Conservation (phyloP, 2,797 vertebrate species). For the Cuniculus paca region DNA sequence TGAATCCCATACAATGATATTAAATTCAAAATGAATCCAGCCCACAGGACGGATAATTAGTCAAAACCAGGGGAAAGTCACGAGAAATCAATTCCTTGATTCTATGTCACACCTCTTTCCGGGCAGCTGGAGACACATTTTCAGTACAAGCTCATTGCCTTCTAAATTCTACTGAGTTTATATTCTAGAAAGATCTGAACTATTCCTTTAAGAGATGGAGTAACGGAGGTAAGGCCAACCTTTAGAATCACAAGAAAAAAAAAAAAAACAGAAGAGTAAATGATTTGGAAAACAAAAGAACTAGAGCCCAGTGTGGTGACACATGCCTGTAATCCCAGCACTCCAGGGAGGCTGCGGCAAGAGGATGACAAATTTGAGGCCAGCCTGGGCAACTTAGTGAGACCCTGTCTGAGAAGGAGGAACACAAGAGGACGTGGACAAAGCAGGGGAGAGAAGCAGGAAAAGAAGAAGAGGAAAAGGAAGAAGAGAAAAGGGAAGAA, state of each 20-base stretch:
- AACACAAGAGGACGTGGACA: background rate
- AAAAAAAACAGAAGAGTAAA: background rate
- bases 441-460: rapidly evolving
- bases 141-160: background rate
- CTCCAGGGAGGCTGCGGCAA: background rate
- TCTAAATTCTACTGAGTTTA: conserved; percentile 64
- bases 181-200: conserved; percentile 41
- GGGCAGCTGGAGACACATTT: conserved; percentile 40
- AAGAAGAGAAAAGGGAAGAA: background rate
- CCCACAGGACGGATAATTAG: conserved; percentile 73
- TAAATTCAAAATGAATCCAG: conserved; percentile 80
- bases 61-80: conserved; percentile 75
- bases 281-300: background rate
- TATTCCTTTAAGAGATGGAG: conserved; percentile 13
- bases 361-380: background rate
- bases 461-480: background rate
- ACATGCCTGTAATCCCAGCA: background rate
- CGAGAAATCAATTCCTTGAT: conserved; percentile 80
- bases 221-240: background rate
- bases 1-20: conserved; percentile 68
- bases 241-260: background rate
- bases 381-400: background rate
- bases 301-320: background rate
- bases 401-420: background rate
- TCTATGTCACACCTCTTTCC: conserved; percentile 68